Evolutionary conservation across 2,888 invertebrate genomes (phyloP).

Genomic region (Rhogogaster chlorosoma): DNA sequence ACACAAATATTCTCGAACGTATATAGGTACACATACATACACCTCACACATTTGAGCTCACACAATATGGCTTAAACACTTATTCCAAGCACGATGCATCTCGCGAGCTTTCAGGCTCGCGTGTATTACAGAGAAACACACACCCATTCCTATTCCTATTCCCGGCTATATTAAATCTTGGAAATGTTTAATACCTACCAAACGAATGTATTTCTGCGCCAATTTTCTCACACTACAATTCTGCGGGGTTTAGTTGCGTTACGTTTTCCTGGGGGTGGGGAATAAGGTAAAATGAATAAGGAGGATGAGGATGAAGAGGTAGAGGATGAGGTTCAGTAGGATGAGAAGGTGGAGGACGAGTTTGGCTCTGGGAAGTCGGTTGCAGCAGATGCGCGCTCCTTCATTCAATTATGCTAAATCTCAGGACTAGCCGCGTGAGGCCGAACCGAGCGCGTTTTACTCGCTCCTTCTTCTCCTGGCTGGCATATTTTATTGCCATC

Average conservation of each 20-base stretch:
- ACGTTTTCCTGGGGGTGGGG: not conserved
- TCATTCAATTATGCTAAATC: constrained; percentile 52
- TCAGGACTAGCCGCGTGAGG: constrained; percentile 42
- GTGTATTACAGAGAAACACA: constrained; percentile 1
- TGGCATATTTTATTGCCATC: constrained; percentile 45
- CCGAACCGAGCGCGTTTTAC: not conserved
- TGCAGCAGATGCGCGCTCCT: constrained; percentile 51
- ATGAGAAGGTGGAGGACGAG: constrained; percentile 17
- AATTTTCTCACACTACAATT: constrained; percentile 32
- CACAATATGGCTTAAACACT: constrained; percentile 23
- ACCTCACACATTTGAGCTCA: not conserved
- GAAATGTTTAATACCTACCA: constrained; percentile 38
- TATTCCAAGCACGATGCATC: constrained; percentile 26
- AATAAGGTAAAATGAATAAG: constrained; percentile 10
- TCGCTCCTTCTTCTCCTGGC: not conserved
- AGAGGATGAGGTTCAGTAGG: not conserved
- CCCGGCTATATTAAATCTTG: constrained; percentile 2
- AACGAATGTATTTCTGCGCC: constrained; percentile 35
- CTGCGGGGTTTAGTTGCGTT: constrained; percentile 19
- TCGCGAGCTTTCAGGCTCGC: not conserved
- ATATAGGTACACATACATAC: not conserved
- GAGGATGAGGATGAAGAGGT: not conserved
- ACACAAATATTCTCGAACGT: not conserved
- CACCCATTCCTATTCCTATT: not conserved
- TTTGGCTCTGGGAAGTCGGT: constrained; percentile 38